Evolutionary conservation across 1,140 invertebrate species (phyloP).

Genomic region (Chironomus tepperi): DNA sequence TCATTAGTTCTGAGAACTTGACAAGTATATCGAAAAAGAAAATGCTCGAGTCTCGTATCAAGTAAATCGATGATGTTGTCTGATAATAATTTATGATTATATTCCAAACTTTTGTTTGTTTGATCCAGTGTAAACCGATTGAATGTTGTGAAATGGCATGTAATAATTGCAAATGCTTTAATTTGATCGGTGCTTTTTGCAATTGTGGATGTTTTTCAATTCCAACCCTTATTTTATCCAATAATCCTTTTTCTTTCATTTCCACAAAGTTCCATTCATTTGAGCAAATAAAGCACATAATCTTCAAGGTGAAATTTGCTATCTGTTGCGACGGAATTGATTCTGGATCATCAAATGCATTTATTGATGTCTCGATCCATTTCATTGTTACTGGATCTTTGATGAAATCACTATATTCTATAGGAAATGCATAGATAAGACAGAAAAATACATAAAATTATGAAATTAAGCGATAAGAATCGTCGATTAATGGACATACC

Average conservation of each 20-base stretch:
- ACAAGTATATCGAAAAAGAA: slow-evolving; percentile 46
- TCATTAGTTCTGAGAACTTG: slow-evolving; percentile 41
- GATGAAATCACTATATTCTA: slow-evolving; percentile 11
- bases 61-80: slow-evolving; percentile 51
- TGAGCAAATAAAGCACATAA: slow-evolving; percentile 40
- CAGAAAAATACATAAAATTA: not conserved
- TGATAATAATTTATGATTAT: slow-evolving; percentile 47
- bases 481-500: not conserved
- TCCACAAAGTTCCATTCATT: slow-evolving; percentile 39
- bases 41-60: slow-evolving; percentile 48
- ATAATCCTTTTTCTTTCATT: slow-evolving; percentile 36
- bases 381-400: slow-evolving; percentile 24
- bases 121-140: slow-evolving; percentile 48
- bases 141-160: slow-evolving; percentile 44
- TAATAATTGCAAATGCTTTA: slow-evolving; percentile 50
- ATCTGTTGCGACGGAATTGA: slow-evolving; percentile 38
- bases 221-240: slow-evolving; percentile 37
- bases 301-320: slow-evolving; percentile 41
- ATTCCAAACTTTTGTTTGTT: slow-evolving; percentile 45
- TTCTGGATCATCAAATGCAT: slow-evolving; percentile 29
- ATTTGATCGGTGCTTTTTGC: slow-evolving; percentile 46
- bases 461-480: not conserved
- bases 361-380: slow-evolving; percentile 29
- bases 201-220: slow-evolving; percentile 34
- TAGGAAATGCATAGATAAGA: not conserved